Conservation (phyloP, 2,797 vertebrate species). For the Leuciscus waleckii region DNA sequence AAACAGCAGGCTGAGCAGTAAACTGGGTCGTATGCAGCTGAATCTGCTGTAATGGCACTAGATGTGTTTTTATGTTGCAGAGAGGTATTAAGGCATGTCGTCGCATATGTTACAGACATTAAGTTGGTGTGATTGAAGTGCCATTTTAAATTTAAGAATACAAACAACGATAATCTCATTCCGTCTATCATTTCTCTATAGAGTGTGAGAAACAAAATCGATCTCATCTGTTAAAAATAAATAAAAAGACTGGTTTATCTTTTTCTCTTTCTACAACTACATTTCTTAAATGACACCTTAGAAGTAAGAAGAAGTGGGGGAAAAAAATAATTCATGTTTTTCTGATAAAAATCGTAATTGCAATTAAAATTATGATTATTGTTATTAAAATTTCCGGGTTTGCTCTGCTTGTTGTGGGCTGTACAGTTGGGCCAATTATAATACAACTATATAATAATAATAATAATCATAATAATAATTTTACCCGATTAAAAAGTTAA, state of each 20-base stretch:
- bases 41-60: slow-evolving; percentile 71
- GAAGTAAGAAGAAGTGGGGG: not conserved
- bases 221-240: not conserved
- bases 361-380: not conserved
- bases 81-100: slow-evolving; percentile 34
- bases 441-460: not conserved
- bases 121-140: slow-evolving; percentile 51
- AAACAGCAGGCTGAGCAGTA: slow-evolving; percentile 67
- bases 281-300: not conserved
- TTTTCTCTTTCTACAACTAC: not conserved
- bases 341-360: too few species aligned
- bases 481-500: not conserved
- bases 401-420: not conserved
- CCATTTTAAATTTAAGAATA: slow-evolving; percentile 15
- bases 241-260: too few species aligned
- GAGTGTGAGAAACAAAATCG: not conserved
- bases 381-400: not conserved
- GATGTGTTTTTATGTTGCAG: slow-evolving; percentile 61
- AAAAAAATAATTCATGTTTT: not conserved
- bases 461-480: not conserved
- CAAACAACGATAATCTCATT: slow-evolving; percentile 18
- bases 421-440: not conserved
- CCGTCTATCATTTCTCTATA: not conserved
- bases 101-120: slow-evolving; percentile 40
- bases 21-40: slow-evolving; percentile 67